These are phyloP conservation scores for Zaprionus davidi DNA, from an alignment of 1,140 invertebrate genomes.

Conservation along the genomic window DNA sequence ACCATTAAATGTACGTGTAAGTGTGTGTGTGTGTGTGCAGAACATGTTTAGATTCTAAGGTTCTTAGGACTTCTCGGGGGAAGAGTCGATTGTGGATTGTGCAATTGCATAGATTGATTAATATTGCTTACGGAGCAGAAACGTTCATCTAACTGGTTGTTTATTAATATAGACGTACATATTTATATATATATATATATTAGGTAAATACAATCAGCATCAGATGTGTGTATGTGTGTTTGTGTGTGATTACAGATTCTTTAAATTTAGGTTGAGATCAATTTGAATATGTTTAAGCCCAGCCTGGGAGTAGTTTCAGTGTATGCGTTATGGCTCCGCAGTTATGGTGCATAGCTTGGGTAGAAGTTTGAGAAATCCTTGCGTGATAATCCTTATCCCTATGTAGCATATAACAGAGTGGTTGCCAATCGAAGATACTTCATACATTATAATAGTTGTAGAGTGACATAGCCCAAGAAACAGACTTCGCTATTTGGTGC, in stretches of 20 bases:
- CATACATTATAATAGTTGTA: background rate
- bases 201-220: constrained; percentile 15
- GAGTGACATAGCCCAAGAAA: constrained; percentile 1
- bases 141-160: background rate
- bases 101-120: background rate
- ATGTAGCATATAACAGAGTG: background rate
- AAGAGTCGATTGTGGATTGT: constrained; percentile 11
- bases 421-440: background rate
- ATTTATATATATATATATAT: constrained; percentile 7
- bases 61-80: constrained; percentile 5
- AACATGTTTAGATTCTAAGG: constrained; percentile 1
- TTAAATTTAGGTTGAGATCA: constrained; percentile 68
- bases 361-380: background rate
- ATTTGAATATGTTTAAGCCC: constrained; percentile 61
- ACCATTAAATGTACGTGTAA: constrained; percentile 28
- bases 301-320: background rate
- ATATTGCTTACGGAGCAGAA: constrained; percentile 8
- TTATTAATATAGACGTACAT: background rate
- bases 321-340: background rate
- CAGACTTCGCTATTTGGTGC: constrained; percentile 31
- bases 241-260: constrained; percentile 29
- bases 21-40: constrained; percentile 39
- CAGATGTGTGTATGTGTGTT: background rate
- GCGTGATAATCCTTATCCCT: background rate
- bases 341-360: background rate